Base-by-base conservation (phyloP, 2,797 vertebrate genomes). In the Micrastur ruficollis region DNA sequence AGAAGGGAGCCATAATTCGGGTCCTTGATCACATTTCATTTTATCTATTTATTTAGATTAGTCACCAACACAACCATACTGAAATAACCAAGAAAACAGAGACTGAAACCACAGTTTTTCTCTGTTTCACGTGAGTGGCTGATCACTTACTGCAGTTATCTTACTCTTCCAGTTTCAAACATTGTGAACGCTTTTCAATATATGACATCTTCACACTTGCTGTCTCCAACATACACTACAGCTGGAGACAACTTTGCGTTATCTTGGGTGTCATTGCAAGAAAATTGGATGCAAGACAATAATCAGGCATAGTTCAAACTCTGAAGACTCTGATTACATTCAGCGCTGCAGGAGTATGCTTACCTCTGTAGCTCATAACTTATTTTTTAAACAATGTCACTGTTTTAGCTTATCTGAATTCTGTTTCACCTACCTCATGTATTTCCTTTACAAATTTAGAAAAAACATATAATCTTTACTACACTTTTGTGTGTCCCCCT, bases 1-100 rank as follows among this genome's bases (percentile, higher is more conserved):
- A 55, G 2, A 31, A 34, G 8, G 5, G 11, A 71, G 2, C 5
- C 2, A 22, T 27, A 7, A 72, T 81, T 82, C 0, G 0, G 8
- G 27, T 42, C 4, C 11, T 62, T 72, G 26, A 58, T 70, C 17
- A 62, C 10, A 44, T 50, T 38, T 78, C 10, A 34, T 78, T 67
- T 86, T 11, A n/a, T 81, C 50, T 66, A 31, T 49, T 49, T 63
- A 29, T 84, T 92, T 80, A 9, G 4, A 36, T 83, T 62, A 66
- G 8, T 79, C 20, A 36, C 16, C 29, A 62, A 50, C 7, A 62
- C 5, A 85, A 40, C 10, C 27, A 27, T 79, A 29, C 12, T n/a
- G 46, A 87, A 80, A 61, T 50, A 85, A 58, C 5, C 7, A 62
- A 62, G 38, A 84, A 44, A 82, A 73, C 8, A 47, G 9, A 12